Evolutionary conservation across 2,888 invertebrate species (phyloP).

Genomic region (Dynastes tityus): DNA sequence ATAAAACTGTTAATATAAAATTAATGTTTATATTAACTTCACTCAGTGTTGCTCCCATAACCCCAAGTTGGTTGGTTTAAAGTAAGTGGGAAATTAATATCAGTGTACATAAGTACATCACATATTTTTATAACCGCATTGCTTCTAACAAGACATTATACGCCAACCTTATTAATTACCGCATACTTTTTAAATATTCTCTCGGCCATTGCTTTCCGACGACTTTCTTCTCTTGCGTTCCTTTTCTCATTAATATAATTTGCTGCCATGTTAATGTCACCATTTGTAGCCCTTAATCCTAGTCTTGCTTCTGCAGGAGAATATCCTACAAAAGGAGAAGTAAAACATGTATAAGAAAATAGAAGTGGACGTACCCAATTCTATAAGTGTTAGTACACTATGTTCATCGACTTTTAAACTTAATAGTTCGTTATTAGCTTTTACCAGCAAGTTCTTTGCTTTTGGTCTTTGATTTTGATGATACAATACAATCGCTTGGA

Average conservation of each 20-base stretch:
- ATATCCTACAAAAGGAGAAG: constrained; percentile 73
- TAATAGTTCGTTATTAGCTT: constrained; percentile 78
- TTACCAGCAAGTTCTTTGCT: constrained; percentile 75
- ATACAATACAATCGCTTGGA: constrained; percentile 86
- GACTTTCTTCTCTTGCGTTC: constrained; percentile 71
- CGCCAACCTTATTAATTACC: too few relatives aligned
- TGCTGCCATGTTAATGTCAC: constrained; percentile 77
- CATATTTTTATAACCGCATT: too few relatives aligned
- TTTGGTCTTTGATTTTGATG: constrained; percentile 82
- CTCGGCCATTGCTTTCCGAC: constrained; percentile 73
- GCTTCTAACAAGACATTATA: too few relatives aligned
- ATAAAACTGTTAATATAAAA: too few relatives aligned
- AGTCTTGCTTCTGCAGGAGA: constrained; percentile 79
- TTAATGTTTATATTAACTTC: too few relatives aligned
- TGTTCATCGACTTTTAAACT: constrained; percentile 76
- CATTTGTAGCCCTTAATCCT: constrained; percentile 77
- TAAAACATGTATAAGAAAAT: neutral
- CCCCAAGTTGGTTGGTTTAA: too few relatives aligned
- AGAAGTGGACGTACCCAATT: constrained; percentile 72
- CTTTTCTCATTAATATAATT: constrained; percentile 76
- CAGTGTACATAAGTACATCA: too few relatives aligned
- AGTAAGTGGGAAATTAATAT: too few relatives aligned
- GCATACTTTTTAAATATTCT: constrained; percentile 66
- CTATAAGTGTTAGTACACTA: constrained; percentile 72
- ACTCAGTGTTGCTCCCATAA: too few relatives aligned